Evolutionary conservation across 2,113 vertebrate species (phyloP), one percentile per base, ranked within the genome.

Genomic region (Alligator mississippiensis): DNA sequence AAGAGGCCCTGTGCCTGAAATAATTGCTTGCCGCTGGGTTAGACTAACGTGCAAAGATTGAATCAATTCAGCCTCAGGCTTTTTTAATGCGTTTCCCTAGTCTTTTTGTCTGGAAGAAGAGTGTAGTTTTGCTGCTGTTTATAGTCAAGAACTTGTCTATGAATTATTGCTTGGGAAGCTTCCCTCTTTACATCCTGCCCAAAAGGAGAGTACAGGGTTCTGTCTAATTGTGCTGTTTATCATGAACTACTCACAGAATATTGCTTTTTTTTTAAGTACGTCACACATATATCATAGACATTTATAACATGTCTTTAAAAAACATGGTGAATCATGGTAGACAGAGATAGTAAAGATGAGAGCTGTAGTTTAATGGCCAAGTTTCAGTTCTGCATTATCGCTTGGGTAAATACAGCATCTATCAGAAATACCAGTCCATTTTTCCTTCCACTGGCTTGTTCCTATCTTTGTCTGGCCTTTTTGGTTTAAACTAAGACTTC

Each of bases 401-500:
- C 89, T 83, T 89, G 80, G 74, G 30, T 47, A 63, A 90, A 17
- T 80, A 13, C 70, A 72, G 61, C 72, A 80, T 64, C 81, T 92
- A 88, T 94, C 78, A 88, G 94, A 64, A 96, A 82, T 74, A 38
- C 19, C n/a, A 84, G 14, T 30, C 68, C 64, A 30, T 74, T 95
- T 94, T 68, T 28, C 87, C 84, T 78, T 74, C 91, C 80, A 47
- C 64, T 54, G 66, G 72, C 72, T 82, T 89, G 84, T 85, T 70
- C 38, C 62, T 85, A 84, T 62, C 77, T 92, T 66, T 85, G 87
- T 95, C 82, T 93, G 70, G 61, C 77, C 89, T 91, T 95, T 84
- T 93, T 81, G 86, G 90, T 90, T 78, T 82, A 62, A 93, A 77
- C 88, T 96, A 58, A 58, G 95, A 18, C 81, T 84, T 90, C 81